Evolutionary conservation across 2,888 invertebrate genomes (phyloP).

Genomic region (Meteorus cinctellus): DNA sequence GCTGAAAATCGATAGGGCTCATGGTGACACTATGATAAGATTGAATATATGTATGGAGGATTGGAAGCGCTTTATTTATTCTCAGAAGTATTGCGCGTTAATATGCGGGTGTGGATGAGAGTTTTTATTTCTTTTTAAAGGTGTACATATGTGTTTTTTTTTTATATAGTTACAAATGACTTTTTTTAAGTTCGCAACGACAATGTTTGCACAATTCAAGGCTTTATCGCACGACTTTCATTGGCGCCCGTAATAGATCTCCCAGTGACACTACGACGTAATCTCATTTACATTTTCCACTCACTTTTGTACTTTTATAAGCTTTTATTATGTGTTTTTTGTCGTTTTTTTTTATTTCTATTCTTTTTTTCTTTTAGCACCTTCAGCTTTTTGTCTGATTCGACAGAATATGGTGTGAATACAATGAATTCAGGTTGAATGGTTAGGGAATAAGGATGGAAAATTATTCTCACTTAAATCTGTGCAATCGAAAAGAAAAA

Average conservation of each 20-base stretch:
- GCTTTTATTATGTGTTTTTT: slow-evolving; percentile 11
- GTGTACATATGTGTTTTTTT: background rate
- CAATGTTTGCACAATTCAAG: slow-evolving; percentile 2
- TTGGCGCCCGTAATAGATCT: slow-evolving; percentile 48
- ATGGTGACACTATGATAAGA: background rate
- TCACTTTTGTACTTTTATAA: slow-evolving; percentile 16
- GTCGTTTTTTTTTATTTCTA: slow-evolving; percentile 4
- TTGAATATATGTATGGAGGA: background rate
- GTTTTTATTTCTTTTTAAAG: background rate
- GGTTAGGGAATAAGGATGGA: slow-evolving; percentile 50
- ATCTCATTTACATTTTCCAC: slow-evolving; percentile 53
- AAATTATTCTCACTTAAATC: slow-evolving; percentile 38
- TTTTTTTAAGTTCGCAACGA: background rate
- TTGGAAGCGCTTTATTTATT: background rate
- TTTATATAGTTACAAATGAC: background rate
- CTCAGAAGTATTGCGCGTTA: background rate
- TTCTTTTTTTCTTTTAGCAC: background rate
- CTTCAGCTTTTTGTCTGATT: background rate
- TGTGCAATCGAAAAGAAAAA: background rate
- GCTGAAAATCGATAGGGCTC: background rate
- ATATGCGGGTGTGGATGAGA: background rate
- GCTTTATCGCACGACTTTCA: slow-evolving; percentile 44
- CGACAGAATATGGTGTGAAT: background rate
- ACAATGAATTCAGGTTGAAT: slow-evolving; percentile 27
- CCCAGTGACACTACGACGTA: slow-evolving; percentile 41